Evolutionary conservation across 2,113 vertebrate genomes (phyloP).

Genomic region (Riparia riparia): DNA sequence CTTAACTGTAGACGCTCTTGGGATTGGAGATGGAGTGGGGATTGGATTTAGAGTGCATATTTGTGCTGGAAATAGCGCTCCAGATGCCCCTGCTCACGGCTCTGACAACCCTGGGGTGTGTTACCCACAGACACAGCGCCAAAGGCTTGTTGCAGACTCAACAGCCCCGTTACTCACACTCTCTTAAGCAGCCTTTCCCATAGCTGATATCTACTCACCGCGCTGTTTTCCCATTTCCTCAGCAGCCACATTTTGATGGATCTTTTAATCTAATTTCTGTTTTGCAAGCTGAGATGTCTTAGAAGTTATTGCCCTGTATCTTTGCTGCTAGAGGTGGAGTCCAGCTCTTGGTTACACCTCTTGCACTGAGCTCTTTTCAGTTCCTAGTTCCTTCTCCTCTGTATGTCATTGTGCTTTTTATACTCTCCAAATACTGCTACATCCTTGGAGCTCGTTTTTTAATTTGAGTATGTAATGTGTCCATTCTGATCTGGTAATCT

Average conservation of each 20-base stretch:
- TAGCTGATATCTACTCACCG: rapidly evolving
- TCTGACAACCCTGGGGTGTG: rapidly evolving
- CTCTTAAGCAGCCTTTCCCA: neutral
- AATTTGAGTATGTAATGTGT: neutral
- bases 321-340: neutral
- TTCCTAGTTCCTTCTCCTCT: neutral
- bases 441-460: neutral
- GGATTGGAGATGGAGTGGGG: neutral
- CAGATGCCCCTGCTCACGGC: too few species aligned
- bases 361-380: neutral
- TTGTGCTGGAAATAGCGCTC: neutral
- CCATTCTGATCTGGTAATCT: neutral
- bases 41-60: neutral
- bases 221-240: neutral
- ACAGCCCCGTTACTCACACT: rapidly evolving
- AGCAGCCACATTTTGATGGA: neutral
- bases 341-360: neutral
- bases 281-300: neutral
- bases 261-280: neutral
- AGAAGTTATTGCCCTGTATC: neutral
- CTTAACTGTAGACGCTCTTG: neutral
- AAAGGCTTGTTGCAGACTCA: neutral
- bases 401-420: neutral
- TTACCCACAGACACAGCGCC: rapidly evolving
- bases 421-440: neutral